Evolutionary conservation across 2,888 invertebrate genomes (phyloP).

Genomic region (Ochropleura leucogaster): DNA sequence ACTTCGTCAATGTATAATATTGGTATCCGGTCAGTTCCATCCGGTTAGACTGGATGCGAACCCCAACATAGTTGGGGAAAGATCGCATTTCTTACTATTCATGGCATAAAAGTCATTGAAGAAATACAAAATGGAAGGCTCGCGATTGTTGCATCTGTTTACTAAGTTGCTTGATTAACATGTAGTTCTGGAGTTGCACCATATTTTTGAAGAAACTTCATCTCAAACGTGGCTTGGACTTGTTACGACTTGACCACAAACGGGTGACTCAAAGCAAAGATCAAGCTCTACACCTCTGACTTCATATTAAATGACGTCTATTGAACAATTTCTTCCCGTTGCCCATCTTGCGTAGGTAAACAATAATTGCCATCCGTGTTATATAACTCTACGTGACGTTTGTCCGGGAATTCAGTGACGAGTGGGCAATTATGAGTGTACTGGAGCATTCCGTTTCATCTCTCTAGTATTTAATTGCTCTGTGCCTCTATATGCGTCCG

Average conservation of each 20-base stretch:
- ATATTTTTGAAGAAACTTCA: slow-evolving; percentile 11
- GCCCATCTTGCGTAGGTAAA: slow-evolving; percentile 19
- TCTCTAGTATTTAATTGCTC: slow-evolving; percentile 18
- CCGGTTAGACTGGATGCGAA: no score
- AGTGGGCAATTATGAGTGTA: slow-evolving; percentile 5
- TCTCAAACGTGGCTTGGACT: not conserved
- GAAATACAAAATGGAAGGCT: not conserved
- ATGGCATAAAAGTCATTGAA: not conserved
- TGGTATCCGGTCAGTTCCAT: no score
- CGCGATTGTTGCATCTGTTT: not conserved
- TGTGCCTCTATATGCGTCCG: not conserved
- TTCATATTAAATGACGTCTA: slow-evolving; percentile 6
- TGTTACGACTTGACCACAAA: slow-evolving; percentile 15
- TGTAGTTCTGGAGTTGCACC: not conserved
- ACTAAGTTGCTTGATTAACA: not conserved
- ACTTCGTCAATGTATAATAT: no score
- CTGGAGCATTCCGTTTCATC: not conserved
- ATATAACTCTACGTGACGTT: slow-evolving; percentile 26
- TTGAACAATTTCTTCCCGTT: slow-evolving; percentile 31
- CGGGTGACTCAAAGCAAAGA: slow-evolving; percentile 14
- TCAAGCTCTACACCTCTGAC: no score
- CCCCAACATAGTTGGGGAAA: no score
- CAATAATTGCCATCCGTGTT: slow-evolving; percentile 15
- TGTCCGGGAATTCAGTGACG: slow-evolving; percentile 36
- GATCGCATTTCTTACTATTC: no score